Conservation (phyloP, 2,113 vertebrate species). For the Riparia riparia region DNA sequence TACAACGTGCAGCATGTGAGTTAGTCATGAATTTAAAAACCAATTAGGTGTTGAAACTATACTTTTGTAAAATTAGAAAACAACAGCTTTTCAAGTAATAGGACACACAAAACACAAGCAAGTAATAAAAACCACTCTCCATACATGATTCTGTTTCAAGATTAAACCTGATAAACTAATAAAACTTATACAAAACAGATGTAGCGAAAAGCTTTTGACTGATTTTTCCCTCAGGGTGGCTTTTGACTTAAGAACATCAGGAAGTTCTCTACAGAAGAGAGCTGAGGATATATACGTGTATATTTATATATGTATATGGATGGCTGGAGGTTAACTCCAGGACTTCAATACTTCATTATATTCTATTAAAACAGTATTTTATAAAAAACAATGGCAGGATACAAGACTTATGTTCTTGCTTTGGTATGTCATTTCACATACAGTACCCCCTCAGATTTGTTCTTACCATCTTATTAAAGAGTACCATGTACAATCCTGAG, state of each 20-base stretch:
- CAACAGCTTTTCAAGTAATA: background rate
- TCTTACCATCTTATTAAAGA: background rate
- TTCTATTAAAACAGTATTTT: background rate
- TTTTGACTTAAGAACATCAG: background rate
- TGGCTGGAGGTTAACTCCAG: background rate
- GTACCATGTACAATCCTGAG: rapidly evolving
- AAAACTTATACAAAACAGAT: background rate
- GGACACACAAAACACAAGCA: background rate
- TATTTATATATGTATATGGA: background rate
- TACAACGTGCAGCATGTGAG: rapidly evolving
- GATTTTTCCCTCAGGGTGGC: background rate
- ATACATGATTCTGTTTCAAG: background rate
- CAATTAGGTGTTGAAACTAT: background rate
- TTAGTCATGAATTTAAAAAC: background rate
- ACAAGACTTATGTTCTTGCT: background rate
- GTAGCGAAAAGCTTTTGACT: background rate
- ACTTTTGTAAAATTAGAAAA: background rate
- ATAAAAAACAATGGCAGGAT: background rate
- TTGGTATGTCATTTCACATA: background rate
- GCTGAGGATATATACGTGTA: rapidly evolving
- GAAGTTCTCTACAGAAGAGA: background rate
- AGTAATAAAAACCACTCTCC: background rate
- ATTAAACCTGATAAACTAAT: background rate
- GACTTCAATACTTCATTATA: background rate
- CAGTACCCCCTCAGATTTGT: background rate